phyloP scores from a whole-genome alignment of 2,888 invertebrate genomes.

The Sphinx pinastri region DNA sequence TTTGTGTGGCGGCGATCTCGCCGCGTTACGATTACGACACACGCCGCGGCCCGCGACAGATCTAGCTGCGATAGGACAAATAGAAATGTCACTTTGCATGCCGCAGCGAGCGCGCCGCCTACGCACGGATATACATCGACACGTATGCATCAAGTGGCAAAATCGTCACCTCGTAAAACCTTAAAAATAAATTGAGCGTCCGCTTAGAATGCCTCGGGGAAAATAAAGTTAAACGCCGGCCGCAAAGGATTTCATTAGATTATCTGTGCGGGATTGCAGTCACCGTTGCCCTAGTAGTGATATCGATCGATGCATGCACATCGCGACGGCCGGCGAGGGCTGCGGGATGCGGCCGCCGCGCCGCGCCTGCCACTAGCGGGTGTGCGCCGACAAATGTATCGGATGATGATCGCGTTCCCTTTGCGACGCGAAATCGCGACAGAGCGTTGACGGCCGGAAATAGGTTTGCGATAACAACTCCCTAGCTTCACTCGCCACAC shows the following conservation, averaged over 20 bases:
- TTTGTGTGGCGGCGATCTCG: conserved; percentile 77
- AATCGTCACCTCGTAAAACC: conserved; percentile 59
- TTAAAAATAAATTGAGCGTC: conserved; percentile 42
- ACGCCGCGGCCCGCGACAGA: conserved; percentile 78
- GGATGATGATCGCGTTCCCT: conserved; percentile 73
- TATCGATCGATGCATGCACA: conserved; percentile 66
- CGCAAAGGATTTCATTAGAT: conserved; percentile 64
- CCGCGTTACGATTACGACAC: conserved; percentile 78
- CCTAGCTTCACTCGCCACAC: conserved; percentile 68
- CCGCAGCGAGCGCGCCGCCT: conserved; percentile 66
- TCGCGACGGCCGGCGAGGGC: conserved; percentile 40
- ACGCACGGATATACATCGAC: conserved; percentile 64
- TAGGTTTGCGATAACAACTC: conserved; percentile 80
- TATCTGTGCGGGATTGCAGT: conserved; percentile 73
- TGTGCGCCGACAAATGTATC: conserved; percentile 82
- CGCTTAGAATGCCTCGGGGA: conserved; percentile 36
- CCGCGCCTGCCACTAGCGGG: conserved; percentile 59
- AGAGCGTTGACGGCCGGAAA: conserved; percentile 80
- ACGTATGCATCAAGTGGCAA: conserved; percentile 64
- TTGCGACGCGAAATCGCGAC: conserved; percentile 56
- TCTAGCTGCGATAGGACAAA: conserved; percentile 76
- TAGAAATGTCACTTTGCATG: conserved; percentile 81
- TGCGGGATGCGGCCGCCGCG: conserved; percentile 47
- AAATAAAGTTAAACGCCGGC: conserved; percentile 37
- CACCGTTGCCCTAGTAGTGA: conserved; percentile 61